Percentiles rank a stretch among this genome's conserved stretches.
These are phyloP conservation scores for Synodontis membranacea DNA, from an alignment of 2,113 vertebrate species.

Conservation along the genomic window DNA sequence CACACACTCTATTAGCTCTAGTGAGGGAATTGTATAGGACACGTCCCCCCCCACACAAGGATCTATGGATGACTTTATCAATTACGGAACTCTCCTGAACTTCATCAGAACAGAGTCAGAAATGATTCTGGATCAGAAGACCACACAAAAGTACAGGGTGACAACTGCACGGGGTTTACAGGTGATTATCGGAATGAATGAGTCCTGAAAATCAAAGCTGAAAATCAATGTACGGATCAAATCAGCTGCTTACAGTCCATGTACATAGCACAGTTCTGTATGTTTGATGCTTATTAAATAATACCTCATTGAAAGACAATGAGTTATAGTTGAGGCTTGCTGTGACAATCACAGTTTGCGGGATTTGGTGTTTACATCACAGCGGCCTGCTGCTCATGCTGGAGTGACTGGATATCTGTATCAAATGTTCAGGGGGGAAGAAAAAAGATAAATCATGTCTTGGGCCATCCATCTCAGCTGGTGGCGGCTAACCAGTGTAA, in stretches of 20 bases:
- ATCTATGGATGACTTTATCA: neutral
- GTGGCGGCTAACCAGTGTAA: conserved; percentile 95
- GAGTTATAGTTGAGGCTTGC: neutral
- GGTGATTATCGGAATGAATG: neutral
- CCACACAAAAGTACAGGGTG: neutral
- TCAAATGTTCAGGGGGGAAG: conserved; percentile 63
- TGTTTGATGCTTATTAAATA: neutral
- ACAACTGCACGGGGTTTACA: neutral
- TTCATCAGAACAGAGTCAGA: neutral
- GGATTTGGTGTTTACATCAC: neutral
- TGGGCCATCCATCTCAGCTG: conserved; percentile 92
- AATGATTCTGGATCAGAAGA: neutral
- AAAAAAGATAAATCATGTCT: conserved; percentile 89
- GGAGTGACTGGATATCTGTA: neutral
- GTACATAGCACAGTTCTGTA: neutral
- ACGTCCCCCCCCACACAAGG: neutral
- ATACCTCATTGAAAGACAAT: neutral
- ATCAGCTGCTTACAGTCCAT: neutral
- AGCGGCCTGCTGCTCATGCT: conserved; percentile 61
- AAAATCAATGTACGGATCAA: neutral
- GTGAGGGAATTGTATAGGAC: neutral
- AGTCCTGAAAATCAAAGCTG: neutral
- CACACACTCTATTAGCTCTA: conserved; percentile 8
- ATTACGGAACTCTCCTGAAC: neutral
- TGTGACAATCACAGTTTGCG: neutral